These are phyloP conservation scores for Orycteropus afer DNA, from an alignment of 2,113 vertebrate species.

Conservation along the genomic window DNA sequence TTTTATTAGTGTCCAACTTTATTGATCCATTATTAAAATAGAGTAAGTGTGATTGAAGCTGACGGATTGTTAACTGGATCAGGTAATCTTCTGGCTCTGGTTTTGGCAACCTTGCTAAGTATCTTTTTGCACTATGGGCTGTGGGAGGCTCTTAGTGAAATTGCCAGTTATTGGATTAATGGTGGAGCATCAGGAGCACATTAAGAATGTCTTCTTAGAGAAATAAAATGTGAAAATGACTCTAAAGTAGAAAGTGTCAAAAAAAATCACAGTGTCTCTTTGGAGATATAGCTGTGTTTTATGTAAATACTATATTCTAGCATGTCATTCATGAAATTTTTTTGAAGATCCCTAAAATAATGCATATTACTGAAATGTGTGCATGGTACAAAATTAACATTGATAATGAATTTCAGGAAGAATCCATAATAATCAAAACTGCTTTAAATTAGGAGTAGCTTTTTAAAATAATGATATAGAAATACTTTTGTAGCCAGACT, in stretches of 20 bases:
- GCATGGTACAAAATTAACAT: constrained; percentile 57
- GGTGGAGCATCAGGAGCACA: constrained; percentile 64
- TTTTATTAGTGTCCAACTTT: constrained; percentile 74
- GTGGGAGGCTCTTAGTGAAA: constrained; percentile 78
- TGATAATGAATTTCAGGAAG: constrained; percentile 70
- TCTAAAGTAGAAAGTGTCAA: constrained; percentile 69
- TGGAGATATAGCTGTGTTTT: constrained; percentile 51
- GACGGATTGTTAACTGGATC: constrained; percentile 67
- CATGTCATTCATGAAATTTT: constrained; percentile 23
- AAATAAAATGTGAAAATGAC: constrained; percentile 78
- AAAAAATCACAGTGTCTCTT: constrained; percentile 24
- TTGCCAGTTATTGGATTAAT: constrained; percentile 79
- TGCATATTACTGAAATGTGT: constrained; percentile 62
- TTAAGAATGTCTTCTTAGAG: constrained; percentile 80
- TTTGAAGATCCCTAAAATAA: constrained; percentile 54
- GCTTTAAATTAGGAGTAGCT: constrained; percentile 66
- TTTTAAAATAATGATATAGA: constrained; percentile 59
- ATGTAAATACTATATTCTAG: constrained; percentile 42
- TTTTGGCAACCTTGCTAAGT: constrained; percentile 75
- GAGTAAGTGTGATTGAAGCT: constrained; percentile 73
- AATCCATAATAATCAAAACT: constrained; percentile 65
- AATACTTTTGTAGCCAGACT: constrained; percentile 73
- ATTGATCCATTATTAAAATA: constrained; percentile 70
- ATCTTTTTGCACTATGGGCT: constrained; percentile 70
- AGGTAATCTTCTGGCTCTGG: constrained; percentile 70